Conservation (phyloP, 2,113 vertebrate genomes). For the Oryzias curvinotus region DNA sequence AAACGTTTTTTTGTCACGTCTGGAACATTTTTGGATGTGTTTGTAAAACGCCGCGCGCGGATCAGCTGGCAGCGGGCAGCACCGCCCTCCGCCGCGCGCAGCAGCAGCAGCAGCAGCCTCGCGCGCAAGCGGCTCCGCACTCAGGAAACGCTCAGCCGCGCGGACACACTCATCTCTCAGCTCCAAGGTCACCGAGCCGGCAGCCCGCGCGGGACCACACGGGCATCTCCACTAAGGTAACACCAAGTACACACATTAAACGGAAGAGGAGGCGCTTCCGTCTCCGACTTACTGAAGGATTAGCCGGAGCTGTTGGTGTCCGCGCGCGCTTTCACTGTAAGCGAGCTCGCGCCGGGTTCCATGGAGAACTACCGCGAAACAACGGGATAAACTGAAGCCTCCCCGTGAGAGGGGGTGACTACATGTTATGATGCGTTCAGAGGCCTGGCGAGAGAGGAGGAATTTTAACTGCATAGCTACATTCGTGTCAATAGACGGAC, state of each 20-base stretch:
- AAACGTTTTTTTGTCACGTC: no score
- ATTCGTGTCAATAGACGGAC: no score
- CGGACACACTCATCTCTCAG: conserved; percentile 48
- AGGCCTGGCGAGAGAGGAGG: background rate
- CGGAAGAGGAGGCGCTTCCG: no score
- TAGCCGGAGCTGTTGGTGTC: background rate
- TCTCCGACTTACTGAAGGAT: no score
- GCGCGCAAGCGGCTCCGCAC: conserved; percentile 22
- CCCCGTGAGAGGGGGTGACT: background rate
- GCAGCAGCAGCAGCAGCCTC: conserved; percentile 49
- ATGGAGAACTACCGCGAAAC: no score
- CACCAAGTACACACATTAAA: background rate
- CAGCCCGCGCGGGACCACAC: conserved; percentile 16
- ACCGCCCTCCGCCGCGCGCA: conserved; percentile 52
- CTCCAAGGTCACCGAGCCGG: conserved; percentile 67
- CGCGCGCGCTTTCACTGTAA: no score
- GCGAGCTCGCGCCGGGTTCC: no score
- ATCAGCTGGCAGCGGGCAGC: conserved; percentile 22
- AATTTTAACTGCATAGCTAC: no score
- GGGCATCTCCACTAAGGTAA: conserved; percentile 57
- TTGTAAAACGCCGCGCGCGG: background rate
- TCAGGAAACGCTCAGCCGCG: conserved; percentile 46
- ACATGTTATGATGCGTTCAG: conserved; percentile 40
- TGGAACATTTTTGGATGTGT: no score
- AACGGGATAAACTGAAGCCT: background rate